A percentile compares a stretch with the other conserved stretches of the same genome.
Conservation (phyloP, 2,797 vertebrate genomes). For the Linurgus olivaceus region DNA sequence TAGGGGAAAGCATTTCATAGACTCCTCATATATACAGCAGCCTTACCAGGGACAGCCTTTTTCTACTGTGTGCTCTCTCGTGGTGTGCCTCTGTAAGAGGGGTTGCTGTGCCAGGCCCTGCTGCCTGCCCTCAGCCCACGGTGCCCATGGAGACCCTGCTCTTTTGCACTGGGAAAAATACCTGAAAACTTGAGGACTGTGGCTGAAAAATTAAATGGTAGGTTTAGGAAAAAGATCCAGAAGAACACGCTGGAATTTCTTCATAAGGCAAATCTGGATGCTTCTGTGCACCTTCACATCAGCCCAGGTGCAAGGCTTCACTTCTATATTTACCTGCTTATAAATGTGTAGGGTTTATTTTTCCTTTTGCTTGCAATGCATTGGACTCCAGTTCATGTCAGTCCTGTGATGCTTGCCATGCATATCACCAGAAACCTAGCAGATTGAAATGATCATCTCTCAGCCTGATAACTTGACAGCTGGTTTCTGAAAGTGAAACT, state of each 20-base stretch:
- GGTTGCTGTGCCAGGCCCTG: background rate
- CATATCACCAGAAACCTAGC: accelerated
- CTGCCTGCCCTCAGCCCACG: background rate
- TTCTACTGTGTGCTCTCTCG: background rate
- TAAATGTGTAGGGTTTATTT: background rate
- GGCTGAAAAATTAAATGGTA: background rate
- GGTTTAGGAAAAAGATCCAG: background rate
- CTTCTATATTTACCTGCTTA: background rate
- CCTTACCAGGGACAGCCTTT: background rate
- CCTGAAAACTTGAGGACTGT: background rate
- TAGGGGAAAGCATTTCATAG: background rate
- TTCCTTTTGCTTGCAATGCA: background rate
- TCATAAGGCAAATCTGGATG: background rate
- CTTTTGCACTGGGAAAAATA: background rate
- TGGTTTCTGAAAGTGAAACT: constrained; percentile 27
- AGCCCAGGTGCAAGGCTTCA: background rate
- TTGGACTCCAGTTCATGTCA: background rate
- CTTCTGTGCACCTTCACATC: background rate
- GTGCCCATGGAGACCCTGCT: background rate
- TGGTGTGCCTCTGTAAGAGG: background rate
- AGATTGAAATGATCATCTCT: background rate
- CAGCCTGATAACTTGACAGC: background rate
- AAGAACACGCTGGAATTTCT: background rate
- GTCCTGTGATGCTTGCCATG: background rate
- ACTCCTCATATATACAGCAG: background rate